Evolutionary conservation across 2,113 vertebrate genomes (phyloP), one percentile per base, ranked within the genome.

Genomic region (Ciconia stormi): DNA sequence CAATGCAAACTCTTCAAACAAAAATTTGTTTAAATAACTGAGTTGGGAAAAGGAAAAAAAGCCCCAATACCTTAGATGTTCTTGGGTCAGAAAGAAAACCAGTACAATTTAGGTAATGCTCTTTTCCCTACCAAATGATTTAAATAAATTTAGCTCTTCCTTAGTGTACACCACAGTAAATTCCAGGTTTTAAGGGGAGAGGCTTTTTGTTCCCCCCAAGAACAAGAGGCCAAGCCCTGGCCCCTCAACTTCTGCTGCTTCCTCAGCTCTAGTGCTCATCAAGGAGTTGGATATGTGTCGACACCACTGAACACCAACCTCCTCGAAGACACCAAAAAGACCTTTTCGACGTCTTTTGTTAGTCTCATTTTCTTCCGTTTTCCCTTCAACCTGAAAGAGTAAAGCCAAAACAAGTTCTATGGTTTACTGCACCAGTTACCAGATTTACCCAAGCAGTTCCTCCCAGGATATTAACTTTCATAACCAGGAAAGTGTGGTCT

Each of bases 331-430:
- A 87, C 95, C 94, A 52, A 87, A 71, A 61, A 98, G 91, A 67
- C 98, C 98, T 91, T 98, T 99, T 62, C 99, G 97, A 92, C 99
- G 98, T 90, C 99, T 98, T 97, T 99, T 99, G 97, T 98, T 99
- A 81, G 98, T 97, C 80, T 99, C 99, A 1, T 98, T 98, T 87
- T 99, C 98, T 36, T 99, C 99, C 0, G 80, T 89, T 82, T 98
- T 99, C 95, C 98, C 98, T 84, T 99, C 99, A 94, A 98, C 98
- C 99, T 99, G 95, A 71, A 97, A 95, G 0, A 10, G 42, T 18
- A 90, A 89, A 96, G 70, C 12, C 82, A 93, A 94, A 80, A 81
- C 49, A 95, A 74, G 29, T 22, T 74, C 59, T 19, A 10, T 7
- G 9, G 52, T 63, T 86, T 74, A 89, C 30, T 73, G 61, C 27